Evolutionary conservation across 2,888 invertebrate genomes (phyloP), one percentile per base, ranked within the genome.

Genomic region (Torymus tubicola): DNA sequence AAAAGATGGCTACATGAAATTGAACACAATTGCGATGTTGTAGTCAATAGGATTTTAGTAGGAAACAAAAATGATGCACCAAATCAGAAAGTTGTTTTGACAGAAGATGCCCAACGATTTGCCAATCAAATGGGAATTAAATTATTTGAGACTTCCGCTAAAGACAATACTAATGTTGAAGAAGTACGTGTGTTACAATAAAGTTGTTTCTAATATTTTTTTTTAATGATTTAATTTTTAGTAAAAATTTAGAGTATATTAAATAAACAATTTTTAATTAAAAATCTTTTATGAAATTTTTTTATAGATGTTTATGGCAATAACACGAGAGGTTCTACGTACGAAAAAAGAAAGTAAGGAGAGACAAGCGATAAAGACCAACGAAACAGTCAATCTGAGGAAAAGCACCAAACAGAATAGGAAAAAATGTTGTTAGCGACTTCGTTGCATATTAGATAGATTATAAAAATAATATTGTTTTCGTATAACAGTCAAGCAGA

Each of bases 1-100:
- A 98, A 99, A 91, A 93, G 99, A 90, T 99, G 99, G 99, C 93
- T 99, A 75, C 98, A 98, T 91, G 99, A 99, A 93, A 99, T 99
- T 85, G 99, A 99, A 91, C 97, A 98, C 91, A 99, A 99, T 93
- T 99, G 99, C 94, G 99, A 99, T 93, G 97, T 98, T 88, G 96
- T 97, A 88, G 99, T 99, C 85, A 98, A 98, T 93, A 96, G 97
- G 94, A 97, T 99, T 91, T 94, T 99, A 93, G 98, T 99, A 91
- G 98, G 98, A 84, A 99, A 99, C 92, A 99, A 99, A 92, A 97
- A 97, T 92, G 98, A 98, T 92, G 96, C 96, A 90, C 97, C 97
- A 14, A 96, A 97, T 87, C 93, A 96, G 85, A 98, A 99, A 92
- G 98, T 99, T 81, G 99, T 99, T 42, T 93, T 98, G 82, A 98